Evolutionary conservation across 1,140 invertebrate genomes (phyloP).

Genomic region (Drosophila pseudoobscura): DNA sequence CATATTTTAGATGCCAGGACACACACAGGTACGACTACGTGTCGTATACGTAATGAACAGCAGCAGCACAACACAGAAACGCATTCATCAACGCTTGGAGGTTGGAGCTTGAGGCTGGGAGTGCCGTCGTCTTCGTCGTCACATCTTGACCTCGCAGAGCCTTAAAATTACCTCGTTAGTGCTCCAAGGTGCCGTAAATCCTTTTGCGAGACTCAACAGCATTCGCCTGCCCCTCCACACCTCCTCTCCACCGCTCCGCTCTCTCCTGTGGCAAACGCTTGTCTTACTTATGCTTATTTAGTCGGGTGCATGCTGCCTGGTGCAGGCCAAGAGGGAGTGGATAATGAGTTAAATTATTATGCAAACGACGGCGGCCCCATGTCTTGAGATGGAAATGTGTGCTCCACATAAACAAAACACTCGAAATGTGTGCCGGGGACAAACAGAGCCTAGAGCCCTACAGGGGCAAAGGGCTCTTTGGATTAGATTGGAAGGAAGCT

Average conservation of each 20-base stretch:
- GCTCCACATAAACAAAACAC: conserved; percentile 61
- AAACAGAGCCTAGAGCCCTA: conserved; percentile 44
- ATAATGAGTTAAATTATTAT: conserved; percentile 80
- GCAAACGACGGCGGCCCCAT: conserved; percentile 67
- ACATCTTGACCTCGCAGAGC: conserved; percentile 40
- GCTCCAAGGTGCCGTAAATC: conserved; percentile 47
- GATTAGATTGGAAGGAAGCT: conserved; percentile 17
- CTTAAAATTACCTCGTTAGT: conserved; percentile 43
- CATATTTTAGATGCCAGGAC: conserved; percentile 15
- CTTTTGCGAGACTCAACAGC: conserved; percentile 17
- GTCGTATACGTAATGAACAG: conserved; percentile 45
- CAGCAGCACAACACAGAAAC: conserved; percentile 11
- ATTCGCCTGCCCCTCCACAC: conserved; percentile 1
- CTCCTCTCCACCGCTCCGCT: neutral
- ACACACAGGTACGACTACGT: conserved; percentile 32
- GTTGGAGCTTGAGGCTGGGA: neutral
- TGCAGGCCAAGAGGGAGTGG: conserved; percentile 5
- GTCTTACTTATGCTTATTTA: conserved; percentile 73
- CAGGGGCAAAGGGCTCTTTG: conserved; percentile 9
- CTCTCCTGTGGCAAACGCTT: conserved; percentile 42
- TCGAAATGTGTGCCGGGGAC: conserved; percentile 75
- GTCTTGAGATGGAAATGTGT: conserved; percentile 56
- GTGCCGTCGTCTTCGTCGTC: neutral
- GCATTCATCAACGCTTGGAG: conserved; percentile 26
- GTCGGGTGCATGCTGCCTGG: conserved; percentile 28